Percentiles rank a stretch among this genome's conserved stretches.
Conservation (phyloP, 2,888 invertebrate species). For the Dastarcus helophoroides region DNA sequence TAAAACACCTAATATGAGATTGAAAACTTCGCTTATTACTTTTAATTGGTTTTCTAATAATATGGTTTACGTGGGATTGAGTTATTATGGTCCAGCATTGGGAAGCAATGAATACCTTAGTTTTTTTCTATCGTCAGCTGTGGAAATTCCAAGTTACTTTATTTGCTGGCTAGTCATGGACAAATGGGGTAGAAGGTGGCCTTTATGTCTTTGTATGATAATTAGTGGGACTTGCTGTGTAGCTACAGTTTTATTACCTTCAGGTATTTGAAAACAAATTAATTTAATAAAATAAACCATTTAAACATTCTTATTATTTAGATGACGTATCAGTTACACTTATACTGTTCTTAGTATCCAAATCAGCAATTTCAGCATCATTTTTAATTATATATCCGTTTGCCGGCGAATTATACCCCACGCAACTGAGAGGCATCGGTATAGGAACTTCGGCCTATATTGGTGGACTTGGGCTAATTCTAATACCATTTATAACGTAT, state of each 20-base stretch:
- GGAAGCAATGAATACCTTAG: conserved; percentile 82
- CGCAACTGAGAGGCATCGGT: conserved; percentile 77
- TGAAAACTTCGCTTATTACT: conserved; percentile 77
- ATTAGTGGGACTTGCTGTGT: conserved; percentile 76
- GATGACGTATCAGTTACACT: conserved; percentile 66
- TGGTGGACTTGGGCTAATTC: conserved; percentile 75
- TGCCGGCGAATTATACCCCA: conserved; percentile 85
- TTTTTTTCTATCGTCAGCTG: conserved; percentile 75
- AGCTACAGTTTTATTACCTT: conserved; percentile 70
- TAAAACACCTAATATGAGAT: conserved; percentile 77
- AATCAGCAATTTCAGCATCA: conserved; percentile 81
- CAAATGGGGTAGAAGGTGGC: conserved; percentile 78
- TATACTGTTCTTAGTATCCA: conserved; percentile 67
- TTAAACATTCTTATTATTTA: conserved; percentile 30
- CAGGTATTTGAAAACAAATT: too few species aligned
- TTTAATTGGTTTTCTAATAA: conserved; percentile 88
- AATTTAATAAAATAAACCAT: too few species aligned
- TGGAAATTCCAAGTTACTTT: conserved; percentile 82
- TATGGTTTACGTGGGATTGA: conserved; percentile 83
- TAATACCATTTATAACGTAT: conserved; percentile 85
- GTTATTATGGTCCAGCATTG: conserved; percentile 81
- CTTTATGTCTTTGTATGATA: conserved; percentile 75
- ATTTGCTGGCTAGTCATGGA: conserved; percentile 85
- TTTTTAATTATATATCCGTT: conserved; percentile 88
- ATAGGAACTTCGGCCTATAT: conserved; percentile 87